Percentiles rank a stretch among this genome's conserved stretches.
Evolutionary conservation across 2,888 invertebrate genomes (phyloP).

Genomic region (Tetramorium bicarinatum): DNA sequence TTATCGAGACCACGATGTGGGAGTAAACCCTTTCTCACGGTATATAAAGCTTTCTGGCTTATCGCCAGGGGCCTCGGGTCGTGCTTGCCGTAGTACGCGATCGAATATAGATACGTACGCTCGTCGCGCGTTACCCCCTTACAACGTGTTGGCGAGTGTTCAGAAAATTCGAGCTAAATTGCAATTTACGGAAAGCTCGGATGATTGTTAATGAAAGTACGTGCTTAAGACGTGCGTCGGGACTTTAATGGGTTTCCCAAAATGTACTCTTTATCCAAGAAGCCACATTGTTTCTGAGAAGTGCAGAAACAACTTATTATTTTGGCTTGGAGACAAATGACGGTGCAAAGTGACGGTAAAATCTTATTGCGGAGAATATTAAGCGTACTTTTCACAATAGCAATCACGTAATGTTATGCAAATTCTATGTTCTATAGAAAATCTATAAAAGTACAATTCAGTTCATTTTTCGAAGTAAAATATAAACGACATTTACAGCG

Average conservation of each 20-base stretch:
- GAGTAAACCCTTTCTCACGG: constrained; percentile 59
- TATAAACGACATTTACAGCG: neutral
- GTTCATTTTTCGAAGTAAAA: neutral
- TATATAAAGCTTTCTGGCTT: constrained; percentile 63
- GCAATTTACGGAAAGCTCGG: constrained; percentile 41
- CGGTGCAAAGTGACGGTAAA: neutral
- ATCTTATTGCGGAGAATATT: neutral
- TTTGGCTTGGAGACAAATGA: constrained; percentile 19
- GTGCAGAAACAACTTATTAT: neutral
- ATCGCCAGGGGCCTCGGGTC: constrained; percentile 56
- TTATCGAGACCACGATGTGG: constrained; percentile 74
- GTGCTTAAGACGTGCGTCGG: constrained; percentile 26
- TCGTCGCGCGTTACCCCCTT: constrained; percentile 38
- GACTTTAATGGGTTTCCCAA: constrained; percentile 25
- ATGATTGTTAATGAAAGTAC: constrained; percentile 47
- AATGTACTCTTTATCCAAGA: neutral
- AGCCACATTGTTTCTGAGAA: constrained; percentile 28
- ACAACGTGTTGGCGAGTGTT: constrained; percentile 40
- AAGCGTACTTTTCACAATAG: neutral
- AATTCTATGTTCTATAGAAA: neutral
- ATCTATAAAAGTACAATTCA: neutral
- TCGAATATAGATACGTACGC: constrained; percentile 50
- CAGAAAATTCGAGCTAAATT: constrained; percentile 46
- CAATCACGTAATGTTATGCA: neutral
- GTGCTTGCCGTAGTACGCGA: constrained; percentile 43